Base-by-base conservation (phyloP, 2,113 vertebrate genomes). In the Nothobranchius furzeri region DNA sequence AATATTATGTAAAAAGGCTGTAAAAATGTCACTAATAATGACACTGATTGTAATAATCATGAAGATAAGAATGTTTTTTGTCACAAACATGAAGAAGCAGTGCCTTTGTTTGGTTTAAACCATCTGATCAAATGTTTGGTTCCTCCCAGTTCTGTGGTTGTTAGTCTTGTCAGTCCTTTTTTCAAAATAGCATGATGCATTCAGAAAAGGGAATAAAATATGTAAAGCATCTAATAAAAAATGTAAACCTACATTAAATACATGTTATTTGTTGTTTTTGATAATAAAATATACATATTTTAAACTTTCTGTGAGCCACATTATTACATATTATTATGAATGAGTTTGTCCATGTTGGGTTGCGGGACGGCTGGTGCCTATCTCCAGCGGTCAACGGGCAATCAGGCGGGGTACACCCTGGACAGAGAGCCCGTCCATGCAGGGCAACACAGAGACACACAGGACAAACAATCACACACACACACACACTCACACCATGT, bases 201-300 rank as follows among this genome's bases (percentile, higher is more conserved):
- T 12, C n/a, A 36, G 55, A 56, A 45, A 60, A 30, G 51, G 76
- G 67, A 49, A 80, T 59, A 25, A 79, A 57, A 17, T n/a, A 81
- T 65, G 9, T 65, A 30, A 58, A 57, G 24, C 12, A 30, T 30
- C 4, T 30, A 43, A 78, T 76, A 67, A 50, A 12, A 64, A 2
- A 67, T 78, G 74, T 81, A 81, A 67, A 84, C 49, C 55, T 53
- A 71, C 76, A 46, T 66, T n/a, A 82, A 68, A 75, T 51, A 64
- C 64, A 82, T 83, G 37, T 40, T 40, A 40, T 84, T 9, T 62
- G 70, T 30, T 79, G 35, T 80, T 71, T 89, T 92, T 93, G 81
- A 76, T 91, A 92, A 92, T 92, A 91, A 92, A 91, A 90, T 70
- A 61, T 35, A 75, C 63, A 61, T 52, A 52, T 83, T 83, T 68